These are phyloP conservation scores for Platorchestia sp. DNA, from an alignment of 1,140 invertebrate species.

Conservation along the genomic window DNA sequence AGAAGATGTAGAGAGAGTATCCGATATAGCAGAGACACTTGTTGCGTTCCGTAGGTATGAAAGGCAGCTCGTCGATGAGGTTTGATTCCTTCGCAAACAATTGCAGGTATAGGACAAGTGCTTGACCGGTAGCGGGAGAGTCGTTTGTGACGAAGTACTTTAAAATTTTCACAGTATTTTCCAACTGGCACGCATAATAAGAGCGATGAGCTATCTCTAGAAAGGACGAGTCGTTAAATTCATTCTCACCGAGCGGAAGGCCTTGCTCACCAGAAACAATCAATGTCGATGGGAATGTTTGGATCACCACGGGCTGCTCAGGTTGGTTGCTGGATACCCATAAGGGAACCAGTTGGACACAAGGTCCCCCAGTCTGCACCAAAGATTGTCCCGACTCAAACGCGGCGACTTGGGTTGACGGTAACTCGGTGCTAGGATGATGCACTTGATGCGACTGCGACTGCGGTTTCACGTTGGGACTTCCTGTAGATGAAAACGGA, in stretches of 20 bases:
- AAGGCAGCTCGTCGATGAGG: not conserved
- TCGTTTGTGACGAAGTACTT: not conserved
- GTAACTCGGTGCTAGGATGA: too few relatives aligned
- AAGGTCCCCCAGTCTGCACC: too few relatives aligned
- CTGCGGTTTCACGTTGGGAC: too few relatives aligned
- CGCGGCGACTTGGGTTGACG: too few relatives aligned
- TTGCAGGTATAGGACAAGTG: not conserved
- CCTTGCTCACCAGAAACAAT: too few relatives aligned
- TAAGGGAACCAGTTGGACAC: too few relatives aligned
- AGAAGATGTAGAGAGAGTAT: not conserved
- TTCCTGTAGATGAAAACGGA: too few relatives aligned
- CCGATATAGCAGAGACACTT: not conserved
- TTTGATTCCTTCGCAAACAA: not conserved
- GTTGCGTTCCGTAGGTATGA: not conserved
- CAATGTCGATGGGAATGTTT: too few relatives aligned
- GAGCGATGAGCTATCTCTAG: not conserved
- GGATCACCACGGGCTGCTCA: too few relatives aligned
- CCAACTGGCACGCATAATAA: not conserved
- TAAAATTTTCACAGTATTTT: not conserved
- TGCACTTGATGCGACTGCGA: too few relatives aligned
- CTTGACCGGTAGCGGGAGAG: not conserved
- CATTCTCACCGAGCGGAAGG: not conserved
- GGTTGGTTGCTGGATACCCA: too few relatives aligned
- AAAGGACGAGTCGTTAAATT: not conserved
- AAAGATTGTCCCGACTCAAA: too few relatives aligned